These are phyloP conservation scores for Melanchra persicariae DNA, from an alignment of 2,888 invertebrate genomes.

Conservation along the genomic window DNA sequence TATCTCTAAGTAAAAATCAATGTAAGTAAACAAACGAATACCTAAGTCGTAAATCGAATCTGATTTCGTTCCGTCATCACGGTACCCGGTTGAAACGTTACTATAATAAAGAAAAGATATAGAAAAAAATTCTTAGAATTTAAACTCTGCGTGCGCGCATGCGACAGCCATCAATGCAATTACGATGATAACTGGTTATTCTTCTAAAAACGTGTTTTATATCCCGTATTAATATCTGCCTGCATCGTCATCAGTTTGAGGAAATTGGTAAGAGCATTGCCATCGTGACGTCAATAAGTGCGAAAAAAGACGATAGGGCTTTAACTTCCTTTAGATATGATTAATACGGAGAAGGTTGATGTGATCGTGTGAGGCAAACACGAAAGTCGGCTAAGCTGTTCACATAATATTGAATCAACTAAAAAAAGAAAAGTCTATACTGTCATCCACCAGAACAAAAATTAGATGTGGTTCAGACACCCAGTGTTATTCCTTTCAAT, in stretches of 20 bases:
- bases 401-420: too few species aligned
- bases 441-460: not conserved
- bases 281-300: not conserved
- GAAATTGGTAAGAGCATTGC: not conserved
- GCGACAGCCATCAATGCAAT: conserved; percentile 31
- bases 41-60: conserved; percentile 13
- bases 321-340: not conserved
- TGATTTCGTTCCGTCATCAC: conserved; percentile 6
- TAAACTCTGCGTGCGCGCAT: conserved; percentile 21
- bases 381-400: conserved; percentile 4
- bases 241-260: conserved; percentile 9
- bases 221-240: not conserved
- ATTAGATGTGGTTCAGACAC: not conserved
- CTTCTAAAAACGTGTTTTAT: conserved; percentile 24
- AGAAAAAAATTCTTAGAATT: conserved; percentile 44
- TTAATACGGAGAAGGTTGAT: conserved; percentile 8
- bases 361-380: not conserved
- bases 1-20: not conserved
- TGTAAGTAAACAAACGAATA: not conserved
- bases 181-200: conserved; percentile 29
- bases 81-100: conserved; percentile 12
- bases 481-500: conserved; percentile 2
- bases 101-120: conserved; percentile 1
- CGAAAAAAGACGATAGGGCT: not conserved
- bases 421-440: not conserved